These are phyloP conservation scores for Lordiphosa clarofinis DNA, from an alignment of 1,140 invertebrate genomes.

Conservation along the genomic window DNA sequence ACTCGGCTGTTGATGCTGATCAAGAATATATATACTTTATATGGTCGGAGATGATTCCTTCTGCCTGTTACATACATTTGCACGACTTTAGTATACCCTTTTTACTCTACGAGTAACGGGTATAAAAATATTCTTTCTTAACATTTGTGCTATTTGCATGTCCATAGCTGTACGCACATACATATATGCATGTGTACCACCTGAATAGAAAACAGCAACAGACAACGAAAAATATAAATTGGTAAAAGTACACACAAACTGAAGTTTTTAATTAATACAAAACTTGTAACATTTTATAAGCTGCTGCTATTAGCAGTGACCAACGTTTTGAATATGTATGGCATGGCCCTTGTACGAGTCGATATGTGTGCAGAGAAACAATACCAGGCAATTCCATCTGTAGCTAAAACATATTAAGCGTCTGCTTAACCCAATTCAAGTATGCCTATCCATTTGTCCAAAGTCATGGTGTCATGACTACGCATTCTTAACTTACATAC, in stretches of 20 bases:
- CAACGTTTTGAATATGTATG: slow-evolving; percentile 27
- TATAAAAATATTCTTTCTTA: too few species aligned
- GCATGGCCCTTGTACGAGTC: slow-evolving; percentile 6
- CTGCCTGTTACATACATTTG: too few species aligned
- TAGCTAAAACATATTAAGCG: not conserved
- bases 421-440: slow-evolving; percentile 50
- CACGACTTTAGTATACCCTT: too few species aligned
- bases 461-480: slow-evolving; percentile 46
- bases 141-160: too few species aligned
- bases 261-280: slow-evolving; percentile 79
- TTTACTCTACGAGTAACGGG: too few species aligned
- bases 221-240: slow-evolving; percentile 37
- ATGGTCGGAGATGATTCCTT: too few species aligned
- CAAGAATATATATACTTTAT: too few species aligned
- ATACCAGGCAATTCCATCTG: not conserved
- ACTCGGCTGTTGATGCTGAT: too few species aligned
- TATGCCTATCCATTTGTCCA: slow-evolving; percentile 44
- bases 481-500: slow-evolving; percentile 22
- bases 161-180: slow-evolving; percentile 2
- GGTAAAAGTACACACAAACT: slow-evolving; percentile 44
- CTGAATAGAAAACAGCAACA: slow-evolving; percentile 37
- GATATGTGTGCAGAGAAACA: slow-evolving; percentile 1
- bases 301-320: slow-evolving; percentile 54
- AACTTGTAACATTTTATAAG: slow-evolving; percentile 79
- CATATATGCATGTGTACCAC: slow-evolving; percentile 18